Conservation (phyloP, 2,113 vertebrate genomes). For the Limanda limanda region DNA sequence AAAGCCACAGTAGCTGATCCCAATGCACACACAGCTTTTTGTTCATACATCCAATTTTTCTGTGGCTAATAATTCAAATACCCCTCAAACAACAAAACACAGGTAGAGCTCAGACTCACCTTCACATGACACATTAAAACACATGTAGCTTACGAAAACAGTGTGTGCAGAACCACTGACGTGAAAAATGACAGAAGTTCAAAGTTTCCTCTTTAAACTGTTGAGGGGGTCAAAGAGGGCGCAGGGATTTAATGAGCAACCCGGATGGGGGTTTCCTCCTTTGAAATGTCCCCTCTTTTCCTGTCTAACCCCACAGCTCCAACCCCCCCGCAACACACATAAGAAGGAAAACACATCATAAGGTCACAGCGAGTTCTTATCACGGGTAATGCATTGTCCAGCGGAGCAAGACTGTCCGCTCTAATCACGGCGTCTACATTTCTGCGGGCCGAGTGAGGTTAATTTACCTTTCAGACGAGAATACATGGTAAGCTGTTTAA, state of each 20-base stretch:
- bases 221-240: slow-evolving; percentile 27
- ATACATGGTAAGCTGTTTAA: slow-evolving; percentile 38
- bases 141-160: neutral
- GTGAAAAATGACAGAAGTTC: slow-evolving; percentile 4
- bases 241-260: slow-evolving; percentile 38
- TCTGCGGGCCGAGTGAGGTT: slow-evolving; percentile 32
- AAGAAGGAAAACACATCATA: slow-evolving; percentile 57
- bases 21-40: neutral
- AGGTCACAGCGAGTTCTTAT: slow-evolving; percentile 56
- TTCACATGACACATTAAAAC: neutral
- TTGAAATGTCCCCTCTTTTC: slow-evolving; percentile 13
- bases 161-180: neutral
- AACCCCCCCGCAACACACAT: slow-evolving; percentile 12
- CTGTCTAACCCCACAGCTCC: neutral
- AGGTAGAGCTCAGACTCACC: neutral
- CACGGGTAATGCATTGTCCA: slow-evolving; percentile 55
- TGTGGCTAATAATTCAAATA: neutral
- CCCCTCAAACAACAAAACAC: neutral
- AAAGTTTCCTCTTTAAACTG: slow-evolving; percentile 13
- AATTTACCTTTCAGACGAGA: slow-evolving; percentile 41
- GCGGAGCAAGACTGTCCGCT: slow-evolving; percentile 44
- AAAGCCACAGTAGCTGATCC: neutral
- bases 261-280: slow-evolving; percentile 15
- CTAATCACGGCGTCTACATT: slow-evolving; percentile 48
- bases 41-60: neutral